These are phyloP conservation scores for Synergus gifuensis DNA, from an alignment of 2,888 invertebrate genomes.

Conservation along the genomic window DNA sequence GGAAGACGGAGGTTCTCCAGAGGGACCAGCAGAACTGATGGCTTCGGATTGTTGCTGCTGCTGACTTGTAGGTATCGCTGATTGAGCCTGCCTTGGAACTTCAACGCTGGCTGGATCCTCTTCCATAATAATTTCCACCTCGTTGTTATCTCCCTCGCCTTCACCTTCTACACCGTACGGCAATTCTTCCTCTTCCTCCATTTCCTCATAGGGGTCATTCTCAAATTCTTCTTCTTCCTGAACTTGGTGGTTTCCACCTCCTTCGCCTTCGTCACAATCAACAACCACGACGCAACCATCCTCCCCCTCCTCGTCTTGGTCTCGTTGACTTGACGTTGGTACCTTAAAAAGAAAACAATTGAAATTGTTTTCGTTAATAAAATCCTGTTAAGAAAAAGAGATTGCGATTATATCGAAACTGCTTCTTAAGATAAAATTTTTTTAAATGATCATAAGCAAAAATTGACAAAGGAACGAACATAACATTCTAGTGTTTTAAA, in stretches of 20 bases:
- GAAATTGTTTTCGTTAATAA: slow-evolving; percentile 65
- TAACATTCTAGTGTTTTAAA: no score
- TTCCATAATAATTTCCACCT: slow-evolving; percentile 82
- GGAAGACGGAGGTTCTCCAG: slow-evolving; percentile 73
- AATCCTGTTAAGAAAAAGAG: no score
- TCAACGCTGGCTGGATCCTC: slow-evolving; percentile 81
- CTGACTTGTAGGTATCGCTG: slow-evolving; percentile 77
- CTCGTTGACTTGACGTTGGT: slow-evolving; percentile 91
- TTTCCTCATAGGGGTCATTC: slow-evolving; percentile 78
- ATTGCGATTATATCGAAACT: no score
- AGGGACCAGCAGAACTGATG: slow-evolving; percentile 84
- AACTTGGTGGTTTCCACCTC: slow-evolving; percentile 76
- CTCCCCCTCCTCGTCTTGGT: slow-evolving; percentile 83
- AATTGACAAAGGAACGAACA: no score
- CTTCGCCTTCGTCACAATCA: slow-evolving; percentile 89
- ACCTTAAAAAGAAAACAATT: slow-evolving; percentile 78
- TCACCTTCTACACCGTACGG: slow-evolving; percentile 74
- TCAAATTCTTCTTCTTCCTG: slow-evolving; percentile 79
- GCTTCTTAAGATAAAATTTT: no score
- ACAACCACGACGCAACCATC: slow-evolving; percentile 89
- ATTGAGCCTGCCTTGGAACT: slow-evolving; percentile 81
- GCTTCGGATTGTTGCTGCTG: slow-evolving; percentile 82
- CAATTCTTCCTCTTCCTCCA: slow-evolving; percentile 75
- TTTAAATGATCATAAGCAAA: no score
- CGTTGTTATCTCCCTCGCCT: slow-evolving; percentile 82